Evolutionary conservation across 1,140 invertebrate species (phyloP).

Genomic region (Notospermus geniculatus): DNA sequence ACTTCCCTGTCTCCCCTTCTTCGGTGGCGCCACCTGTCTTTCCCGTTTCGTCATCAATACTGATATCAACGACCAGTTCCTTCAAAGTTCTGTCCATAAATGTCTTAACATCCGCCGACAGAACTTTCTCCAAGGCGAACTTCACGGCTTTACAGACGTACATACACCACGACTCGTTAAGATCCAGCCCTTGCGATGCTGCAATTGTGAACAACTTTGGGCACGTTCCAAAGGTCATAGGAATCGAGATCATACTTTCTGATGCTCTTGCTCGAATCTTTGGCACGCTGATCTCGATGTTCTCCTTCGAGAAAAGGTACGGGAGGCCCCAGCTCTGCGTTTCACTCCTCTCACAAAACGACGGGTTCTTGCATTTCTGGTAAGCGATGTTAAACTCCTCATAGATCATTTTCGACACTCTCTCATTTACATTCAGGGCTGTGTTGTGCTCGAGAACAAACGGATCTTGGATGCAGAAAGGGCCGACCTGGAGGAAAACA

Average conservation of each 20-base stretch:
- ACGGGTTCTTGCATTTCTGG: neutral
- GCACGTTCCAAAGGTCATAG: neutral
- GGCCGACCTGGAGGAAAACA: slow-evolving; percentile 23
- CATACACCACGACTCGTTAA: neutral
- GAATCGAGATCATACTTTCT: neutral
- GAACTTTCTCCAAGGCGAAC: neutral
- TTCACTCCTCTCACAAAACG: neutral
- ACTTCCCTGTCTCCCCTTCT: too few species aligned
- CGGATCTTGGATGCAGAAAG: slow-evolving; percentile 41
- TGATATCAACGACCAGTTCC: too few species aligned
- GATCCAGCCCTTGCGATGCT: neutral
- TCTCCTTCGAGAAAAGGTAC: slow-evolving; percentile 3
- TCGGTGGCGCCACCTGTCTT: too few species aligned
- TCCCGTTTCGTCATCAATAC: too few species aligned
- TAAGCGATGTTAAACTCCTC: slow-evolving; percentile 30
- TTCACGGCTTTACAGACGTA: neutral
- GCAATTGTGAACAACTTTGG: slow-evolving; percentile 5
- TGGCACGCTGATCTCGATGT: slow-evolving; percentile 1
- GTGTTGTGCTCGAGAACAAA: slow-evolving; percentile 47
- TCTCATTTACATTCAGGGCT: slow-evolving; percentile 38
- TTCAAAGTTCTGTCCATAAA: too few species aligned
- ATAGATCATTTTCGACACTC: slow-evolving; percentile 26
- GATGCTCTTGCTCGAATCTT: neutral
- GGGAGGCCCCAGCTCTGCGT: slow-evolving; percentile 2
- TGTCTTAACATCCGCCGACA: neutral